These are phyloP conservation scores for Idaea aversata DNA, from an alignment of 2,888 invertebrate species.

Conservation along the genomic window DNA sequence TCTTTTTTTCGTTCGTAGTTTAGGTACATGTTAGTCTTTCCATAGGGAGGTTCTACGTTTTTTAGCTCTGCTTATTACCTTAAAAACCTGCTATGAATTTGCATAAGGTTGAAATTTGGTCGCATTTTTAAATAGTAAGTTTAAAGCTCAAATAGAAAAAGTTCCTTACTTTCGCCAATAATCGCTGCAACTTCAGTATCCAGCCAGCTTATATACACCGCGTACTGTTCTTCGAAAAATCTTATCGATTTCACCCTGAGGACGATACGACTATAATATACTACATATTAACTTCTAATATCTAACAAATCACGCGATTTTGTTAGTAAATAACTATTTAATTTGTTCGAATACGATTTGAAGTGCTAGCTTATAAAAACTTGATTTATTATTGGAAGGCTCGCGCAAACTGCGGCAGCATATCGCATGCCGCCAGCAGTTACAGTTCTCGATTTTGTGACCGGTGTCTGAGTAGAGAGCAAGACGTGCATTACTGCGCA, in stretches of 20 bases:
- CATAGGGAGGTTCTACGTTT: too few relatives aligned
- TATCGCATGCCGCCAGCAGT: not conserved
- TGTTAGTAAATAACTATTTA: not conserved
- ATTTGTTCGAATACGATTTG: not conserved
- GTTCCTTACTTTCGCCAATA: too few relatives aligned
- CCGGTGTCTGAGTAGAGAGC: too few relatives aligned
- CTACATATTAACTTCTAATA: not conserved
- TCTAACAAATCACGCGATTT: not conserved
- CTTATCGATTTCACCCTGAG: conserved; percentile 1
- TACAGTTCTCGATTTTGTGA: too few relatives aligned
- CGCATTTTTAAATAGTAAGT: not conserved
- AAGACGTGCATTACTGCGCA: too few relatives aligned
- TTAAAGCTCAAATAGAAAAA: not conserved
- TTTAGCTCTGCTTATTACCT: too few relatives aligned
- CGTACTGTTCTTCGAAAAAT: not conserved
- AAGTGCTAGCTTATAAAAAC: not conserved
- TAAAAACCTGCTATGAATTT: not conserved
- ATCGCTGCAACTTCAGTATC: not conserved
- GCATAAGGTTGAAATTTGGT: not conserved
- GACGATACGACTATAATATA: not conserved
- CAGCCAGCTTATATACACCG: not conserved
- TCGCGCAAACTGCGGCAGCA: not conserved
- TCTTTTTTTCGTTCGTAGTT: too few relatives aligned
- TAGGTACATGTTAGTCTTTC: too few relatives aligned
- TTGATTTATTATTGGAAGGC: not conserved